Conservation (phyloP, 2,113 vertebrate species). For the Hemiscyllium ocellatum region DNA sequence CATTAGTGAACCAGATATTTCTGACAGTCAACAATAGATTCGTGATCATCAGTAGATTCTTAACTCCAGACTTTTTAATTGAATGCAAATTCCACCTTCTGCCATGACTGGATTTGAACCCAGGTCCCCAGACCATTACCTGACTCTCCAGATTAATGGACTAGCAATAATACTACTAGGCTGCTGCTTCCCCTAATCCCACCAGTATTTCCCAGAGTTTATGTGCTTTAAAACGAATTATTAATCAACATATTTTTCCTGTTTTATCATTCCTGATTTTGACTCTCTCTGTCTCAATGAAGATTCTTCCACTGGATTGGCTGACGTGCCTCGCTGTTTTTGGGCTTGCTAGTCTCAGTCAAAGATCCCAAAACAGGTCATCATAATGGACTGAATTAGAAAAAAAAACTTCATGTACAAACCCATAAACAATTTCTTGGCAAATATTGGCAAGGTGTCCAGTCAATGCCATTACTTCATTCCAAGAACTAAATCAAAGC, state of each 20-base stretch:
- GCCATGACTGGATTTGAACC: no score
- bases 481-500: background rate
- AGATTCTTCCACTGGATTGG: background rate
- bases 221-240: background rate
- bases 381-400: background rate
- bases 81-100: no score
- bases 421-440: background rate
- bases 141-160: no score
- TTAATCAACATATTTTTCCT: background rate
- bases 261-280: background rate
- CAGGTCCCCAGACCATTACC: no score
- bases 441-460: background rate
- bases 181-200: background rate
- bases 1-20: no score
- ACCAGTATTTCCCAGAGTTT: background rate
- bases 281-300: background rate
- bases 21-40: no score
- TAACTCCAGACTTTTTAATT: no score
- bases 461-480: no score
- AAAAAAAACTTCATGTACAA: background rate
- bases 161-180: no score
- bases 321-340: background rate
- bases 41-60: no score
- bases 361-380: background rate
- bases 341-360: background rate